Evolutionary conservation across 2,113 vertebrate species (phyloP), one percentile per base, ranked within the genome.

Genomic region (Eublepharis macularius): DNA sequence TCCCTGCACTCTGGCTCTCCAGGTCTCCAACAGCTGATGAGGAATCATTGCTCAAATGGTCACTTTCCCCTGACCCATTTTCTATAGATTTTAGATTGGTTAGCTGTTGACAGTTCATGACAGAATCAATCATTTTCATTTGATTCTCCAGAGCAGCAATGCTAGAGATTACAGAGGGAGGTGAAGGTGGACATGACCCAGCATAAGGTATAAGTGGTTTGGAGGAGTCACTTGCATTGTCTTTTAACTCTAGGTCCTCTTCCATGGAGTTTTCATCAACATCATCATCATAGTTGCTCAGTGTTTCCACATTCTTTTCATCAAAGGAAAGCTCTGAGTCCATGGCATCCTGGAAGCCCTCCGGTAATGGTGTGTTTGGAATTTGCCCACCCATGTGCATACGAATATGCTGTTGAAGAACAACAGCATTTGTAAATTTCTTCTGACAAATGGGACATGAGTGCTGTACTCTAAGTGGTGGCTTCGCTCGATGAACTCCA

Each of bases 351-450:
- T 97, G 98, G 91, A 98, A 96, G 93, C 97, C 98, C 84, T 99
- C 99, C 0, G 98, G 97, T 87, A 98, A 94, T 0, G 98, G 98
- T 0, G 98, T 99, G 96, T 99, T 99, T 45, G 99, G 97, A 93
- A 99, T 99, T 92, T 99, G 99, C 0, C 99, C 99, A 0, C 99
- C 99, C 99, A 99, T 99, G 92, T 99, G 99, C 99, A 99, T 99
- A 80, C 98, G 99, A 90, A 99, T 99, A 91, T 99, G 99, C 95
- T 99, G 99, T 93, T 99, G 99, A 81, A 99, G 96, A 81, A 99
- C 99, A 76, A 99, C 98, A 0, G 99, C 99, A 0, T 99, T 99
- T 47, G 99, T 99, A 96, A 99, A 99, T 97, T 99, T 99, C 96
- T 99, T 99, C 96, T 99, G 99, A 96, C 99, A 99, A 93, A 99